phyloP scores from a whole-genome alignment of 2,888 invertebrate species.

The Lasioglossum leucozonium region DNA sequence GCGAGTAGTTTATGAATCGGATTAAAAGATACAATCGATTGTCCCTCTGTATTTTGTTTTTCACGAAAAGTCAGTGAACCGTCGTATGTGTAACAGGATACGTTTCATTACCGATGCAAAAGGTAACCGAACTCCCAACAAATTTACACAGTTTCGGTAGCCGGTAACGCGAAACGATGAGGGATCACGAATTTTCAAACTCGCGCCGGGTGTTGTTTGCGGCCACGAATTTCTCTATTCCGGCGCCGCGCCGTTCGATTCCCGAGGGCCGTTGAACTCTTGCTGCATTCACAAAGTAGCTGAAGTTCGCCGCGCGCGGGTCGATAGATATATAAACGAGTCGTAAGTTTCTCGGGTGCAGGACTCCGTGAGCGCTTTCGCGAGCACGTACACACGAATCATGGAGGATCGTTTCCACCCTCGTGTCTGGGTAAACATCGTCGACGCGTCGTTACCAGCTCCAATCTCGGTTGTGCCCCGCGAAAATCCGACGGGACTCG shows the following conservation, averaged over 20 bases:
- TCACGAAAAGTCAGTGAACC: not conserved
- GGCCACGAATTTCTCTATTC: constrained; percentile 29
- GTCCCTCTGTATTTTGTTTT: not conserved
- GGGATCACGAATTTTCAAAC: constrained; percentile 38
- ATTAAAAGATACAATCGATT: not conserved
- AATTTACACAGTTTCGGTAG: constrained; percentile 25
- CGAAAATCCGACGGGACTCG: constrained; percentile 65
- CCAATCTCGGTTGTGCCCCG: constrained; percentile 69
- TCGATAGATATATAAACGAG: constrained; percentile 65
- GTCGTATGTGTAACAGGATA: not conserved
- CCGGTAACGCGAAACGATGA: not conserved
- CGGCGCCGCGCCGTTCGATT: constrained; percentile 43
- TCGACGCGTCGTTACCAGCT: constrained; percentile 72
- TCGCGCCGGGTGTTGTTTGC: constrained; percentile 12
- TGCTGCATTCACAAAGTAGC: constrained; percentile 61
- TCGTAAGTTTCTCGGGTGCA: constrained; percentile 55
- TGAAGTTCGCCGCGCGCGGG: constrained; percentile 55
- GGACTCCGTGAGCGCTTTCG: constrained; percentile 48
- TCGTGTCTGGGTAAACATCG: constrained; percentile 78
- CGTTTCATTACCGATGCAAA: not conserved
- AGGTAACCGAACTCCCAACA: constrained; percentile 8
- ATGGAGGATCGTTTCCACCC: constrained; percentile 66
- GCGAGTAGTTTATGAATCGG: not conserved
- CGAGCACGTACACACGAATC: constrained; percentile 65
- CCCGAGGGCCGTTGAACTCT: constrained; percentile 60